Base-by-base conservation (phyloP, 2,797 vertebrate genomes). In the Lophotriccus pileatus region DNA sequence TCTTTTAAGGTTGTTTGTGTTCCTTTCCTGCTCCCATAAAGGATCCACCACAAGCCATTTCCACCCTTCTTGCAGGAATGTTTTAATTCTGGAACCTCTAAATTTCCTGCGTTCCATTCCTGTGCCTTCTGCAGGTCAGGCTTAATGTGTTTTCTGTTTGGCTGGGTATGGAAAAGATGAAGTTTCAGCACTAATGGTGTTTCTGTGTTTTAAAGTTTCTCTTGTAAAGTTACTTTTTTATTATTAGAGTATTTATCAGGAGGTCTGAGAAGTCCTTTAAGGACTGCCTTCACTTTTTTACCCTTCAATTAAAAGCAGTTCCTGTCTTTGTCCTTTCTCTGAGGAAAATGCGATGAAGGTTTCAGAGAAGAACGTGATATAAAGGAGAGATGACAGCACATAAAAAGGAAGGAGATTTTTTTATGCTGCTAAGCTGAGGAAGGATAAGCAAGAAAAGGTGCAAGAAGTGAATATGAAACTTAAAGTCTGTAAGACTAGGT, bases 51-150 rank as follows among this genome's bases (percentile, higher is more conserved):
- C 83, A 84, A 93, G 53, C 70, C 32, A 17, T 76, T 95, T 93
- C 86, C 84, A 52, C 70, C 34, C 46, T 79, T 93, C 76, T 93
- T 80, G 52, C 44, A 74, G 78, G 70, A 91, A 90, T 91, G 70
- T 92, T 94, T 89, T 94, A 86, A 82, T 94, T 86, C 85, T 91
- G 60, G 47, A 70, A 80, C 70, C 76, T 82, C 67, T 93, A 82
- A 89, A 93, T 96, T 89, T 93, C 59, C 87, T 62, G 15, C 4
- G 10, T 92, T 94, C 62, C 58, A 56, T 74, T 93, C 55, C 62
- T 67, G 41, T 92, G 74, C 49, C 67, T 55, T 89, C 63, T 69
- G 53, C 74, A 88, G 39, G 34, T 84, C 52, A 78, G 76, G 18
- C 55, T 88, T 87, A 52, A 37, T 82, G 58, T 4, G 2, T 69